phyloP scores from a whole-genome alignment of 2,113 vertebrate species.

The Lota lota region DNA sequence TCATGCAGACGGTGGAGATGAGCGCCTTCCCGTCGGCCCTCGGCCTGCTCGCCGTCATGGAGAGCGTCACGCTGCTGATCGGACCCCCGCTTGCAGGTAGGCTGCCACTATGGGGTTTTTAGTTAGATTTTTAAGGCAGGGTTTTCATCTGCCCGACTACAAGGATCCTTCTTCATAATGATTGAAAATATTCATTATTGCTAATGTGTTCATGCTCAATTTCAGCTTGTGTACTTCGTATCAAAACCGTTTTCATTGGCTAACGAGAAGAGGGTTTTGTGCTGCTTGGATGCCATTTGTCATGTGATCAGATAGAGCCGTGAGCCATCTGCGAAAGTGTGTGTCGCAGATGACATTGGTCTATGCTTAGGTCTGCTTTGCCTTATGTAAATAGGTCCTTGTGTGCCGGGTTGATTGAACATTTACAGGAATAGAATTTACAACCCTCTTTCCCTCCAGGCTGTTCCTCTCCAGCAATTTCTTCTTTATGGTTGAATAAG shows the following conservation, averaged over 20 bases:
- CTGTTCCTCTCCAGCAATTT: background rate
- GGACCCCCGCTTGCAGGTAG: slow-evolving; percentile 88
- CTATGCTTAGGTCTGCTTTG: background rate
- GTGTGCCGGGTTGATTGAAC: background rate
- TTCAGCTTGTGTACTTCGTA: too few species aligned
- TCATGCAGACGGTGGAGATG: slow-evolving; percentile 93
- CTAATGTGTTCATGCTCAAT: too few species aligned
- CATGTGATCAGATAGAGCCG: background rate
- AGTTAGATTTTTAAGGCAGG: too few species aligned
- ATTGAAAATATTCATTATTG: too few species aligned
- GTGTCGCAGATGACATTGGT: too few species aligned
- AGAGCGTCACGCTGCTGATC: slow-evolving; percentile 81
- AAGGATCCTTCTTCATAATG: too few species aligned
- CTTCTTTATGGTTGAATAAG: too few species aligned
- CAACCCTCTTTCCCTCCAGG: background rate
- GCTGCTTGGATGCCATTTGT: background rate
- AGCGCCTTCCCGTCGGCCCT: slow-evolving; percentile 86
- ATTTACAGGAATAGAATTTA: slow-evolving; percentile 12
- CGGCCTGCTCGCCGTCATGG: slow-evolving; percentile 86
- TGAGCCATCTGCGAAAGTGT: background rate
- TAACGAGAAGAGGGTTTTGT: background rate
- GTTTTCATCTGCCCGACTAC: too few species aligned
- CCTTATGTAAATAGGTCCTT: background rate
- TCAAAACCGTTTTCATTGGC: too few species aligned
- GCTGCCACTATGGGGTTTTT: too few species aligned